These are phyloP conservation scores for Odobenus rosmarus DNA, from an alignment of 2,113 vertebrate genomes.

Conservation along the genomic window DNA sequence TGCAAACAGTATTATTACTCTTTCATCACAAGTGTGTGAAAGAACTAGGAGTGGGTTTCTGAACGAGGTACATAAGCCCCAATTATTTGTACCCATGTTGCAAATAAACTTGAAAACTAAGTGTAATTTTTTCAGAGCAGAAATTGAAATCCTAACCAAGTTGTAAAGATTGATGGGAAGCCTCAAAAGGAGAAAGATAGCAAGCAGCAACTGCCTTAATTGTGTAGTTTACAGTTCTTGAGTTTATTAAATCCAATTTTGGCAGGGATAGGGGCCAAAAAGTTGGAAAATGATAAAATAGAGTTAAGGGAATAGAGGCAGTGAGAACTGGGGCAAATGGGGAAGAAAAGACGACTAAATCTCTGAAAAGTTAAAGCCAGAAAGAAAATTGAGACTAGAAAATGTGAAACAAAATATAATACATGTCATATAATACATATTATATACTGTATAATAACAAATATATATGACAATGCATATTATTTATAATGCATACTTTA, in stretches of 20 bases:
- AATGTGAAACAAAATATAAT: neutral
- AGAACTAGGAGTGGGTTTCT: neutral
- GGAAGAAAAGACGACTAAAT: conserved; percentile 6
- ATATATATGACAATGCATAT: neutral
- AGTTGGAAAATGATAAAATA: neutral
- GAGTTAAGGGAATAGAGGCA: neutral
- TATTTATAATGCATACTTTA: conserved; percentile 3
- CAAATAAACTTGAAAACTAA: conserved; percentile 3
- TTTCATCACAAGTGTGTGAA: neutral
- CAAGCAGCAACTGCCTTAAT: neutral
- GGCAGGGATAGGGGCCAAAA: neutral
- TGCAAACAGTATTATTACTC: neutral
- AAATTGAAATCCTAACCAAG: neutral
- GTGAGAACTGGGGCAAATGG: neutral
- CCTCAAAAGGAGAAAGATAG: neutral
- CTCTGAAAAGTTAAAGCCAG: neutral
- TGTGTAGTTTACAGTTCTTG: neutral
- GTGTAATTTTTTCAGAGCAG: neutral
- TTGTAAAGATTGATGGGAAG: neutral
- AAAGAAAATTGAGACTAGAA: neutral
- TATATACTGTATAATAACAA: neutral
- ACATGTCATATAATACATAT: neutral
- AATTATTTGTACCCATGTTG: neutral
- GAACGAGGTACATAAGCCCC: neutral
- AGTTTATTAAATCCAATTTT: neutral